phyloP scores from a whole-genome alignment of 2,888 invertebrate genomes.

The Poecilus cupreus region DNA sequence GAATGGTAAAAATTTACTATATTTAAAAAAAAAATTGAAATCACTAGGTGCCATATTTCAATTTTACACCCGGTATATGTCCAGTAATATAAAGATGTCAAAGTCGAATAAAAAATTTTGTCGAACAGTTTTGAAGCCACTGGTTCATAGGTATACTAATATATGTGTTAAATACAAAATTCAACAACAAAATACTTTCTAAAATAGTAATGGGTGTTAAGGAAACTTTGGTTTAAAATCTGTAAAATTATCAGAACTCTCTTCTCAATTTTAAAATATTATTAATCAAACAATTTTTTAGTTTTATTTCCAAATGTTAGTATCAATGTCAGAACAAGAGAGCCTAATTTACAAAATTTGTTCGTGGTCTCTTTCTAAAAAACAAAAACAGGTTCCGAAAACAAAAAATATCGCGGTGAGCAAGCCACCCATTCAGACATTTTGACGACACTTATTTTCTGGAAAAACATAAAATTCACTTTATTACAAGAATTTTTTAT shows the following conservation, averaged over 20 bases:
- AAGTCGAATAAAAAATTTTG: too few species aligned
- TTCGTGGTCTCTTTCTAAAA: conserved; percentile 5
- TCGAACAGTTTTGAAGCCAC: too few species aligned
- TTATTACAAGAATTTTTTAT: conserved; percentile 43
- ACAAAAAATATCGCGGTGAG: neutral
- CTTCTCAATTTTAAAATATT: neutral
- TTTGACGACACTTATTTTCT: conserved; percentile 32
- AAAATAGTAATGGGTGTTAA: too few species aligned
- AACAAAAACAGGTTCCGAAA: conserved; percentile 1
- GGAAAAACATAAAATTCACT: conserved; percentile 41
- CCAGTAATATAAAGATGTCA: too few species aligned
- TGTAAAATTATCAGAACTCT: neutral
- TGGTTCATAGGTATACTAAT: too few species aligned
- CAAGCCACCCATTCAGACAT: conserved; percentile 45
- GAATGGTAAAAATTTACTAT: too few species aligned
- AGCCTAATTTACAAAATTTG: conserved; percentile 19
- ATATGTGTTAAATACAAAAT: too few species aligned
- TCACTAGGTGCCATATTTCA: too few species aligned
- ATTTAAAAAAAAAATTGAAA: too few species aligned
- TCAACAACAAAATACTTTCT: too few species aligned
- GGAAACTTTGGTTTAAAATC: neutral
- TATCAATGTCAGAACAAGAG: neutral
- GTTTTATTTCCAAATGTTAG: neutral
- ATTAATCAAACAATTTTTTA: conserved; percentile 7
- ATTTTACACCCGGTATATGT: too few species aligned